These are phyloP conservation scores for Clivina fossor DNA, from an alignment of 2,888 invertebrate genomes.

Conservation along the genomic window DNA sequence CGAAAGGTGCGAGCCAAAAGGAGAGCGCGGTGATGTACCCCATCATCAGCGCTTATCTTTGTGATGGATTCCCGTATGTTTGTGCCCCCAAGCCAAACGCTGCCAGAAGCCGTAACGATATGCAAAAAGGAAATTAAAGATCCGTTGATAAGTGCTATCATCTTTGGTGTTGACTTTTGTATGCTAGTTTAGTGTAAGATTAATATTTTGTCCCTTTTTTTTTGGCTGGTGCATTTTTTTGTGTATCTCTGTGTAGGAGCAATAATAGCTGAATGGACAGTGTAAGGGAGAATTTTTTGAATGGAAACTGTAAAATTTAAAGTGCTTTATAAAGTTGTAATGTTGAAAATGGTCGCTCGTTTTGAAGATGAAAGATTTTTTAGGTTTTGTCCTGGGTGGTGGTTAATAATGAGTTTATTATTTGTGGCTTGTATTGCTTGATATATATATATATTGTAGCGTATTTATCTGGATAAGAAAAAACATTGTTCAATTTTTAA, in stretches of 20 bases:
- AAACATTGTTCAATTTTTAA: no score
- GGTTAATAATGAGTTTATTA: no score
- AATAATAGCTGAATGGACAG: background rate
- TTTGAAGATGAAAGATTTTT: no score
- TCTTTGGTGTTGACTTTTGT: conserved; percentile 37
- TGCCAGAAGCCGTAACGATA: conserved; percentile 51
- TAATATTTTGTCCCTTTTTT: conserved; percentile 42
- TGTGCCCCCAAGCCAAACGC: conserved; percentile 11
- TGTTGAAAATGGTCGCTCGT: no score
- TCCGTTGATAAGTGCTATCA: conserved; percentile 50
- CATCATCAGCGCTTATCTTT: conserved; percentile 52
- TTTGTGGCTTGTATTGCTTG: no score
- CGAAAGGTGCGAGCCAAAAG: background rate
- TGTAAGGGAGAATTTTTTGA: no score
- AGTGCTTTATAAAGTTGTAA: no score
- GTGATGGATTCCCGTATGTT: conserved; percentile 53
- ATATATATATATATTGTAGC: no score
- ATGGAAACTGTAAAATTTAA: no score
- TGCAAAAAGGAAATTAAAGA: conserved; percentile 55
- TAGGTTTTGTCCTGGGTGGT: no score
- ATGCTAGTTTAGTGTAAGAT: conserved; percentile 41
- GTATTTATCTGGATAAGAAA: no score
- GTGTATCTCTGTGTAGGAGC: no score
- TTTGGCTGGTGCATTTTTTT: conserved; percentile 33
- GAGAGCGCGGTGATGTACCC: conserved; percentile 45